Conservation (phyloP, 2,888 invertebrate species). For the Gerris lacustris region DNA sequence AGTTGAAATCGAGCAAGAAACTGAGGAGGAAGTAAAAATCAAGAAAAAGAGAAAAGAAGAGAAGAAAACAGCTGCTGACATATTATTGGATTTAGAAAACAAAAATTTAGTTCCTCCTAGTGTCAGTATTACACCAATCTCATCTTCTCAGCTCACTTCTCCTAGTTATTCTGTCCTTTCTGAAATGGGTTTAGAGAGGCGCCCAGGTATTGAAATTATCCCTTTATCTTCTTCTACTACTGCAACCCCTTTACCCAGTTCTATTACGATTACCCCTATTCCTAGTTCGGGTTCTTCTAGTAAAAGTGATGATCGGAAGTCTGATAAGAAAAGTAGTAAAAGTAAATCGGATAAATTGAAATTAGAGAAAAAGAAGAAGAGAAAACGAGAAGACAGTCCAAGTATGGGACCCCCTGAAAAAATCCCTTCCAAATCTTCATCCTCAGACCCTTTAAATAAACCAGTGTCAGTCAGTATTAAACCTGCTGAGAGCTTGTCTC, state of each 20-base stretch:
- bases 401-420: conserved; percentile 71
- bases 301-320: conserved; percentile 31
- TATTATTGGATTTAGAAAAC: conserved; percentile 40
- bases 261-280: conserved; percentile 78
- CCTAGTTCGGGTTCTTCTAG: conserved; percentile 26
- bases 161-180: conserved; percentile 47
- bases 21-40: conserved; percentile 38
- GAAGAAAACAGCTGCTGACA: conserved; percentile 40
- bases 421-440: conserved; percentile 49
- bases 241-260: conserved; percentile 53
- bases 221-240: conserved; percentile 56
- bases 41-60: conserved; percentile 46
- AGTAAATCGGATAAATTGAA: conserved; percentile 41
- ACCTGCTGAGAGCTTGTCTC: conserved; percentile 43
- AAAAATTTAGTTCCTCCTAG: conserved; percentile 48
- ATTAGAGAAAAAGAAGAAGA: conserved; percentile 57
- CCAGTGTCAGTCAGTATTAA: conserved; percentile 63
- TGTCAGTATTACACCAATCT: conserved; percentile 51
- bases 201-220: conserved; percentile 75
- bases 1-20: neutral
- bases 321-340: conserved; percentile 35
- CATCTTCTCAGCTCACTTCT: conserved; percentile 36
- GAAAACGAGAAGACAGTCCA: conserved; percentile 63
- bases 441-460: conserved; percentile 52
- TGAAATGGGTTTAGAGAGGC: conserved; percentile 49